Base-by-base conservation (phyloP, 2,888 invertebrate genomes). In the Conomelus anceps region DNA sequence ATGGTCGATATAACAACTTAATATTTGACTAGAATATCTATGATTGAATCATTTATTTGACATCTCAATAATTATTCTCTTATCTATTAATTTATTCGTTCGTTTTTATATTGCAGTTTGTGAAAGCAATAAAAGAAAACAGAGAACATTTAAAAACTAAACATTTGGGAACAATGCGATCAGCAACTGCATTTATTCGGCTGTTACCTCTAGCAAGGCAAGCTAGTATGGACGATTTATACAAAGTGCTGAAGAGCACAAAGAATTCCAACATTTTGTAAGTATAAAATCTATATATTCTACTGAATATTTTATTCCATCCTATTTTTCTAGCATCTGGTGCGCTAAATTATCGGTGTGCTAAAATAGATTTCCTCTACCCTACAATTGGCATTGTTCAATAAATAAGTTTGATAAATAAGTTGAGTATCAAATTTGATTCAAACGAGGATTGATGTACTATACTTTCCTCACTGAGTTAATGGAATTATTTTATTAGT, bases 121-220 rank as follows among this genome's bases (percentile, higher is more conserved):
- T 94, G 26, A 94, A 94, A 90, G 91, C 94, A 26, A 93, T 96
- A 3, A 94, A 94, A 84, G 94, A 94, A 22, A 93, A 94, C 88
- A 93, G 94, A 88, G 94, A 94, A 1, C 93, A 94, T 29, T 92
- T 97, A 87, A 93, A 94, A 23, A 92, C 93, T 41, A 94, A 95
- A 23, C 93, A 95, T 85, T 92, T 97, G 84, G 97, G 96, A 3
- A 95, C 94, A 9, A 93, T 94, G 11, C 94, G 94, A 89, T 95
- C 96, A 1, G 96, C 97, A 0, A 93, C 94, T 89, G 94, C 95
- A 0, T 96, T 96, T 91, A 93, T 96, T 0, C 94, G 95, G 91
- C 93, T 97, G 22, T 92, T 97, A 23, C 94, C 95, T 22, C 93
- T 95, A 86, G 95, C 96, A 3, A 94, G 96, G 92, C 93, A 94